A percentile compares a stretch with the other conserved stretches of the same genome.
Evolutionary conservation across 2,113 vertebrate genomes (phyloP).

Genomic region (Phasianus colchicus): DNA sequence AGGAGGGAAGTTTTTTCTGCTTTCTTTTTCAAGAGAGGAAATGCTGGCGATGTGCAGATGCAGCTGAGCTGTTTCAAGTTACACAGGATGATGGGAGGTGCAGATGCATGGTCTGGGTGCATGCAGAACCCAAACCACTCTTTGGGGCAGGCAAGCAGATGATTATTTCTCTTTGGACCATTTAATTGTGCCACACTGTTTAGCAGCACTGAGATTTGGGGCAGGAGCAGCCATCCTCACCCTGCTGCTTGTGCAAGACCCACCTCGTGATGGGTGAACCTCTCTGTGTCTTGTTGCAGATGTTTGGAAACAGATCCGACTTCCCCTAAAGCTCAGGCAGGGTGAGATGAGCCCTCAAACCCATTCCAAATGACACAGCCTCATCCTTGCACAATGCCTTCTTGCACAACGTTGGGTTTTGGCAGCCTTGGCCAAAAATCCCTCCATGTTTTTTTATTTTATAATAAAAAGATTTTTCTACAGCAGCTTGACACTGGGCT

Average conservation of each 20-base stretch:
- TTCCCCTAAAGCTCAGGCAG: accelerated
- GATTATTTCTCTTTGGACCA: accelerated
- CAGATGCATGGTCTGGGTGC: accelerated
- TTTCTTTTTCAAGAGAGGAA: not conserved
- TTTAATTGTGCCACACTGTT: not conserved
- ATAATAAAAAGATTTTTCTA: not conserved
- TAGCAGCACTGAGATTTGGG: not conserved
- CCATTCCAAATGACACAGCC: not conserved
- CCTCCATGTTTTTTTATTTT: not conserved
- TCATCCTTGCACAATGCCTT: not conserved
- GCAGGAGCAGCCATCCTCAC: not conserved
- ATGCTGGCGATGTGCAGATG: not conserved
- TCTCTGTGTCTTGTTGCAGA: not conserved
- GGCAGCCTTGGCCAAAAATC: not conserved
- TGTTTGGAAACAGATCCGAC: not conserved
- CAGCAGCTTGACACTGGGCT: not conserved
- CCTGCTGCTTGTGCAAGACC: not conserved
- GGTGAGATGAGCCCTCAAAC: accelerated
- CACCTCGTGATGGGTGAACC: accelerated
- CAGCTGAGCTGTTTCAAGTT: not conserved
- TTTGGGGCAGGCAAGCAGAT: not conserved
- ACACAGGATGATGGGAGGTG: not conserved
- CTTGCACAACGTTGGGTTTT: not conserved
- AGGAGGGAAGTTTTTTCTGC: not conserved
- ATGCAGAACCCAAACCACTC: accelerated